These are phyloP conservation scores for Acronicta leporina DNA, from an alignment of 2,888 invertebrate genomes.

Conservation along the genomic window DNA sequence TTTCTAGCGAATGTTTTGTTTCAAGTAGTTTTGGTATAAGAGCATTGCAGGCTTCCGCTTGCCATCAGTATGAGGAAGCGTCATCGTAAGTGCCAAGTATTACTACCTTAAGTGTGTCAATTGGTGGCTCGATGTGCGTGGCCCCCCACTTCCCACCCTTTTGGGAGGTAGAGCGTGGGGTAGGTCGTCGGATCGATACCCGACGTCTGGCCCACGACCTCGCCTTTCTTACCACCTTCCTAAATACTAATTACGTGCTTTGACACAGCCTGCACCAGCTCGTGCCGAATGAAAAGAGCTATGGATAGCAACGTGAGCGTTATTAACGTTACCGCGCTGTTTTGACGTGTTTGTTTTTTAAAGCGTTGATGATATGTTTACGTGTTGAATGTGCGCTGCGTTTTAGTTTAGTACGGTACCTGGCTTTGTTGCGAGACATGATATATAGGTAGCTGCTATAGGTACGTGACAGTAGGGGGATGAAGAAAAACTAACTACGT, in stretches of 20 bases:
- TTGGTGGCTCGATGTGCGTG: constrained; percentile 88
- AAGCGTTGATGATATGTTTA: constrained; percentile 67
- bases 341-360: constrained; percentile 77
- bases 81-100: constrained; percentile 83
- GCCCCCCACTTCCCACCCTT: constrained; percentile 73
- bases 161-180: constrained; percentile 81
- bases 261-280: constrained; percentile 86
- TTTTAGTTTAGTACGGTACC: constrained; percentile 21
- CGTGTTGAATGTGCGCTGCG: constrained; percentile 57
- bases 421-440: constrained; percentile 45
- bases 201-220: constrained; percentile 90
- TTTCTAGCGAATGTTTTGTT: constrained; percentile 22
- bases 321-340: constrained; percentile 79
- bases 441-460: constrained; percentile 5
- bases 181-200: constrained; percentile 91
- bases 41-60: constrained; percentile 55
- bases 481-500: background rate
- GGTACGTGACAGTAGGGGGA: constrained; percentile 8
- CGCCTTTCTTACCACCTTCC: constrained; percentile 89
- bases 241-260: constrained; percentile 90
- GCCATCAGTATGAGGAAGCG: constrained; percentile 69
- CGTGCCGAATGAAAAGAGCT: constrained; percentile 84
- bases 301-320: constrained; percentile 80
- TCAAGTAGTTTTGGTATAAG: constrained; percentile 35
- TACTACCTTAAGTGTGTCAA: constrained; percentile 89